phyloP scores from a whole-genome alignment of 2,113 vertebrate genomes.

The Alaudala cheleensis region DNA sequence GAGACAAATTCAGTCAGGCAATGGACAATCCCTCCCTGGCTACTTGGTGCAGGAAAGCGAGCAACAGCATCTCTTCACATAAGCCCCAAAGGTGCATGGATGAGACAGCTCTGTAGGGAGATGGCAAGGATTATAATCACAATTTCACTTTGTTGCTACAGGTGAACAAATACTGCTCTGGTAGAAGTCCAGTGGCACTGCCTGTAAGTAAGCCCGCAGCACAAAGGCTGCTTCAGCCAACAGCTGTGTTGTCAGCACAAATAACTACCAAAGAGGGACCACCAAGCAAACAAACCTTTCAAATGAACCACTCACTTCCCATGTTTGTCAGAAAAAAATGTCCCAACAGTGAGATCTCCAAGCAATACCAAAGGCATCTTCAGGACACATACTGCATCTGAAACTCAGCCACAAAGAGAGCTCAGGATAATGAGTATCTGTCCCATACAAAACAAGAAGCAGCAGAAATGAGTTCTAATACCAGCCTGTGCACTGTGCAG shows the following conservation, averaged over 20 bases:
- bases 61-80: background rate
- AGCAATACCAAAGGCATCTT: background rate
- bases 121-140: constrained; percentile 2
- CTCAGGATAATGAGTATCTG: background rate
- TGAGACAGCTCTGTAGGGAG: constrained; percentile 13
- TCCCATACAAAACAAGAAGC: background rate
- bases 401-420: background rate
- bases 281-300: background rate
- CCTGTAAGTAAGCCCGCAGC: background rate
- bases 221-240: background rate
- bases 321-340: background rate
- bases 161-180: background rate
- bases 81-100: background rate
- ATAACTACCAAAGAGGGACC: background rate
- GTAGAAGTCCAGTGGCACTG: background rate
- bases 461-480: background rate
- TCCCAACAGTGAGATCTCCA: background rate
- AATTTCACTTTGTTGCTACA: constrained; percentile 1
- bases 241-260: background rate
- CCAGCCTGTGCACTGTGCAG: background rate
- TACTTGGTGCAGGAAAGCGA: background rate
- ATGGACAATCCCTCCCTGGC: background rate
- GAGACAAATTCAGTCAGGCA: background rate
- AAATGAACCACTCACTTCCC: background rate
- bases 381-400: background rate